These are phyloP conservation scores for Aviceda cuculoides DNA, from an alignment of 2,797 vertebrate genomes.

Conservation along the genomic window DNA sequence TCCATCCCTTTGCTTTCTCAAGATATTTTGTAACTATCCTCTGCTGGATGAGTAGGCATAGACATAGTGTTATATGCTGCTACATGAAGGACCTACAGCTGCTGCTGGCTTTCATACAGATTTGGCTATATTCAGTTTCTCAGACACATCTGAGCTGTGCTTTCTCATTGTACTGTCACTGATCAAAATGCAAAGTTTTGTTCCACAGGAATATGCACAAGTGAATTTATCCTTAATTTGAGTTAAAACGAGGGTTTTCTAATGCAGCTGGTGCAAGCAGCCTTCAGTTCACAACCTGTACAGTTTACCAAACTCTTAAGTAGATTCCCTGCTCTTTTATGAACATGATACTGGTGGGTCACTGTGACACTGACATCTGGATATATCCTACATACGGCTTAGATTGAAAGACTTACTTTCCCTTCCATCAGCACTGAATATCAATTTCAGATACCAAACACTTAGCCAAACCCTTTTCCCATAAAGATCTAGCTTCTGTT, in stretches of 20 bases:
- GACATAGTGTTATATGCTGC: rapidly evolving
- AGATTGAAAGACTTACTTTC: background rate
- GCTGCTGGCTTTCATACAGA: background rate
- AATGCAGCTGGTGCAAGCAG: background rate
- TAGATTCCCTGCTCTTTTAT: background rate
- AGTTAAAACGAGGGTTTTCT: background rate
- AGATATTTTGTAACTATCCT: background rate
- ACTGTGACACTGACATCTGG: background rate
- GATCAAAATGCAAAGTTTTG: background rate
- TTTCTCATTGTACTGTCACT: background rate
- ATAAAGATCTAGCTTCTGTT: background rate
- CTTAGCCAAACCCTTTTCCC: background rate
- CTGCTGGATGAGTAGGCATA: background rate
- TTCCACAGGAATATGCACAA: background rate
- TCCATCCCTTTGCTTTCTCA: background rate
- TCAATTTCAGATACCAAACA: background rate
- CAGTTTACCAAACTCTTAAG: background rate
- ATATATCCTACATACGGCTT: background rate
- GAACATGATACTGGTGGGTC: background rate
- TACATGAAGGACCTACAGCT: background rate
- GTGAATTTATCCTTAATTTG: background rate
- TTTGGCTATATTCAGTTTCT: background rate
- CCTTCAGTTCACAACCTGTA: background rate
- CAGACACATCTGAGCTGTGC: background rate
- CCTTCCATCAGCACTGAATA: background rate